These are phyloP conservation scores for Oxytorus armatus DNA, from an alignment of 2,888 invertebrate species.

Conservation along the genomic window DNA sequence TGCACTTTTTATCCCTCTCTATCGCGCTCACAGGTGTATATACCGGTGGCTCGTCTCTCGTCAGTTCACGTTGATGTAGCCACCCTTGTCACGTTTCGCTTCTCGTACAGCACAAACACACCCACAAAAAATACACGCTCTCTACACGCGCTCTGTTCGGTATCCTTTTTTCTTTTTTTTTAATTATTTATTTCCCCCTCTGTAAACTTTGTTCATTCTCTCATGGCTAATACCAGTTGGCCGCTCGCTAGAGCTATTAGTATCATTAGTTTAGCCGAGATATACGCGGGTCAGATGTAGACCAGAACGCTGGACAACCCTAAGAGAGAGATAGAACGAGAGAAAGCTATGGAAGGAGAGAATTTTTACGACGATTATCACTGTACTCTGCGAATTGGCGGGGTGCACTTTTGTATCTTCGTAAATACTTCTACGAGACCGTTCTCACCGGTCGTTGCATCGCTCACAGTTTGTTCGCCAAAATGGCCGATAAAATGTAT, in stretches of 20 bases:
- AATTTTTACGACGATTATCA: constrained; percentile 6
- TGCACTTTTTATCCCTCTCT: constrained; percentile 41
- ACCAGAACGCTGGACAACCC: not conserved
- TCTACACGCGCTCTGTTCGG: constrained; percentile 26
- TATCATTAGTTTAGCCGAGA: constrained; percentile 59
- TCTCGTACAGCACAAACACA: constrained; percentile 32
- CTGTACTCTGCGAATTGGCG: not conserved
- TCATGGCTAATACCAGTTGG: constrained; percentile 64
- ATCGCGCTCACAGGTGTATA: constrained; percentile 31
- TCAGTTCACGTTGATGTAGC: constrained; percentile 60
- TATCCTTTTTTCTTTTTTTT: constrained; percentile 34
- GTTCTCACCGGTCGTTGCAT: constrained; percentile 1
- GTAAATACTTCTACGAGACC: not conserved
- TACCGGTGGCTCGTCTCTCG: constrained; percentile 52
- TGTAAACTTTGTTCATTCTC: constrained; percentile 58
- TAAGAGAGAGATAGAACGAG: not conserved
- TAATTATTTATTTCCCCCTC: constrained; percentile 36
- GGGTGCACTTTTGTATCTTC: not conserved
- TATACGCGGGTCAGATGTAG: constrained; percentile 3
- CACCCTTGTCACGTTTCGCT: constrained; percentile 63
- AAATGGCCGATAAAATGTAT: constrained; percentile 8
- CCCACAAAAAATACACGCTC: constrained; percentile 5
- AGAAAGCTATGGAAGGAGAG: not conserved
- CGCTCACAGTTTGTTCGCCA: not conserved
- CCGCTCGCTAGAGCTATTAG: constrained; percentile 62